phyloP scores from a whole-genome alignment of 2,113 vertebrate species.

The Macrotis lagotis region DNA sequence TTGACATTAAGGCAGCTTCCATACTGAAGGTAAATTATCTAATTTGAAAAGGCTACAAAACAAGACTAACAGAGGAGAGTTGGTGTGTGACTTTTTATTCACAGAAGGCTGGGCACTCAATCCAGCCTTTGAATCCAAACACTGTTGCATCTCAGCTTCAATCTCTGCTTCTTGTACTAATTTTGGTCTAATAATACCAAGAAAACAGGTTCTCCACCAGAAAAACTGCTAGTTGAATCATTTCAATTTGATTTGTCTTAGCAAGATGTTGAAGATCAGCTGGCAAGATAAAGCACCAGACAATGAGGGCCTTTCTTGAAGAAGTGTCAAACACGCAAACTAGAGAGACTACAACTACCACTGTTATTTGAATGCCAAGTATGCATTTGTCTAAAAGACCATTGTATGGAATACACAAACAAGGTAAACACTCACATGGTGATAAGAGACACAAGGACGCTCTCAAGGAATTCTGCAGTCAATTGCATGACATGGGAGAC shows the following conservation, averaged over 20 bases:
- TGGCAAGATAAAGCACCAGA: background rate
- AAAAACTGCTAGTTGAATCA: too few relatives aligned
- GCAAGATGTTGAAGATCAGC: background rate
- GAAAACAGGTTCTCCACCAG: background rate
- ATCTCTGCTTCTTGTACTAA: too few relatives aligned
- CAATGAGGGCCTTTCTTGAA: background rate
- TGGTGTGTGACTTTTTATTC: background rate
- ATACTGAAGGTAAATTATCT: background rate
- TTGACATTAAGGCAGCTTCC: background rate
- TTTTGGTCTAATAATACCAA: too few relatives aligned
- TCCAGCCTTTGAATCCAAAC: background rate
- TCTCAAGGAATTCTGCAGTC: background rate
- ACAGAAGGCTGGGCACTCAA: background rate
- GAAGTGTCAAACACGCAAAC: background rate
- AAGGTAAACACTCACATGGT: too few relatives aligned
- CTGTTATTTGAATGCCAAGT: background rate
- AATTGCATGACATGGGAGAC: background rate
- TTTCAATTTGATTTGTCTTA: background rate
- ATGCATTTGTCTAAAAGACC: too few relatives aligned
- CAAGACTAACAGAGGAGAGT: background rate
- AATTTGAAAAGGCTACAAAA: too few relatives aligned
- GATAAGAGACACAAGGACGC: background rate
- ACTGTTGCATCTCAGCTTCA: too few relatives aligned
- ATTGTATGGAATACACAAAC: too few relatives aligned
- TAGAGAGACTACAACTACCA: background rate